These are phyloP conservation scores for Drosophila recens DNA, from an alignment of 2,888 invertebrate genomes.

Conservation along the genomic window DNA sequence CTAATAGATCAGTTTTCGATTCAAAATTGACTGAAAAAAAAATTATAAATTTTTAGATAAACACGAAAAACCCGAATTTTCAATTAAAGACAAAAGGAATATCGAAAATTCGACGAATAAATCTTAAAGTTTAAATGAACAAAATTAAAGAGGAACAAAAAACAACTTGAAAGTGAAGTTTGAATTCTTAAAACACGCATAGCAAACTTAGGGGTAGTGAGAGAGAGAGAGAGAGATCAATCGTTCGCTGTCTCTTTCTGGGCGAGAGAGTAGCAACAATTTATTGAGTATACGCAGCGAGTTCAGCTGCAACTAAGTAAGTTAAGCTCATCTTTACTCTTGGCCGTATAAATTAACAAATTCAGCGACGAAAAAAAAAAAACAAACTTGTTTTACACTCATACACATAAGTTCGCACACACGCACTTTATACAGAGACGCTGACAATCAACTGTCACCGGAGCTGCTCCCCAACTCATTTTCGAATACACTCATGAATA, in stretches of 20 bases:
- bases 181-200: slow-evolving; percentile 74
- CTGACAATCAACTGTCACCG: slow-evolving; percentile 60
- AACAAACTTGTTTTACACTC: slow-evolving; percentile 56
- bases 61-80: slow-evolving; percentile 80
- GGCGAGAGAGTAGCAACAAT: slow-evolving; percentile 30
- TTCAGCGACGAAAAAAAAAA: slow-evolving; percentile 46
- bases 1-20: slow-evolving; percentile 74
- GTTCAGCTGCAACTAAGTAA: slow-evolving; percentile 56
- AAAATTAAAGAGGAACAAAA: slow-evolving; percentile 10
- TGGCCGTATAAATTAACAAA: slow-evolving; percentile 77
- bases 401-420: slow-evolving; percentile 10
- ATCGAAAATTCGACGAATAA: slow-evolving; percentile 44
- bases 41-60: slow-evolving; percentile 22
- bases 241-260: neutral
- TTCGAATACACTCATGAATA: neutral
- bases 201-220: slow-evolving; percentile 7
- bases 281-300: slow-evolving; percentile 61
- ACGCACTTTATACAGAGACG: slow-evolving; percentile 21
- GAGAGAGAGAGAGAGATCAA: neutral
- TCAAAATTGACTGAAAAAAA: slow-evolving; percentile 69
- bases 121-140: slow-evolving; percentile 70
- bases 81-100: slow-evolving; percentile 65
- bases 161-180: slow-evolving; percentile 71
- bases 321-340: slow-evolving; percentile 69
- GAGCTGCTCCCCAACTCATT: slow-evolving; percentile 53